Conservation (phyloP, 2,888 invertebrate genomes). For the Colletes collaris region DNA sequence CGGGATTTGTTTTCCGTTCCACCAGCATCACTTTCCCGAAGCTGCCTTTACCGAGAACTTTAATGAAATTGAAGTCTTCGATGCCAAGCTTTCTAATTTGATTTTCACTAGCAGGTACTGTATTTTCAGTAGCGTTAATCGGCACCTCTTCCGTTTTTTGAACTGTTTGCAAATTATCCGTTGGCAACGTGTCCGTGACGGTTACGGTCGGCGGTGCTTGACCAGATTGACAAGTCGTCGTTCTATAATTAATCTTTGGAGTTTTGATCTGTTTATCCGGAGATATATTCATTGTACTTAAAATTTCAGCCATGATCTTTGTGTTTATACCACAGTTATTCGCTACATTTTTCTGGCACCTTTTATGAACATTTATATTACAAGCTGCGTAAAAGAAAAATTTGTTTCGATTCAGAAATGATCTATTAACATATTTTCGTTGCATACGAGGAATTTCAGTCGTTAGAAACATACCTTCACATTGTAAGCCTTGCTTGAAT, state of each 20-base stretch:
- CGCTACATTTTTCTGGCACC: slow-evolving; percentile 99
- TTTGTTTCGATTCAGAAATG: slow-evolving; percentile 15
- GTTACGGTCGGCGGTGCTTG: slow-evolving; percentile 68
- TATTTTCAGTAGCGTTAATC: slow-evolving; percentile 53
- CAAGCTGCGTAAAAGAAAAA: slow-evolving; percentile 87
- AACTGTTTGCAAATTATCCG: slow-evolving; percentile 47
- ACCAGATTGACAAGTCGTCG: slow-evolving; percentile 58
- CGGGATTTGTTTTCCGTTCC: slow-evolving; percentile 93
- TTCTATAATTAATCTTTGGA: slow-evolving; percentile 76
- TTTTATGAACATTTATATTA: slow-evolving; percentile 98
- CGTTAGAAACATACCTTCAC: slow-evolving; percentile 87
- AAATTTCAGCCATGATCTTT: slow-evolving; percentile 96
- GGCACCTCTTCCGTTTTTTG: slow-evolving; percentile 42
- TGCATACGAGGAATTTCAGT: not conserved
- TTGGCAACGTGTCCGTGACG: slow-evolving; percentile 63
- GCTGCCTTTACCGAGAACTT: slow-evolving; percentile 99
- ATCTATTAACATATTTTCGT: not conserved
- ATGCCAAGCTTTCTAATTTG: slow-evolving; percentile 87
- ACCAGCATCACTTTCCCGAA: slow-evolving; percentile 99
- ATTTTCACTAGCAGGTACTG: slow-evolving; percentile 59
- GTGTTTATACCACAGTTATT: slow-evolving; percentile 99
- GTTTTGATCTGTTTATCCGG: slow-evolving; percentile 90
- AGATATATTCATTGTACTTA: slow-evolving; percentile 95
- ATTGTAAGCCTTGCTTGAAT: slow-evolving; percentile 97
- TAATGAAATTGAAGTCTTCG: slow-evolving; percentile 97